Conservation (phyloP, 2,797 vertebrate genomes). For the Enteromius trimaculatus region DNA sequence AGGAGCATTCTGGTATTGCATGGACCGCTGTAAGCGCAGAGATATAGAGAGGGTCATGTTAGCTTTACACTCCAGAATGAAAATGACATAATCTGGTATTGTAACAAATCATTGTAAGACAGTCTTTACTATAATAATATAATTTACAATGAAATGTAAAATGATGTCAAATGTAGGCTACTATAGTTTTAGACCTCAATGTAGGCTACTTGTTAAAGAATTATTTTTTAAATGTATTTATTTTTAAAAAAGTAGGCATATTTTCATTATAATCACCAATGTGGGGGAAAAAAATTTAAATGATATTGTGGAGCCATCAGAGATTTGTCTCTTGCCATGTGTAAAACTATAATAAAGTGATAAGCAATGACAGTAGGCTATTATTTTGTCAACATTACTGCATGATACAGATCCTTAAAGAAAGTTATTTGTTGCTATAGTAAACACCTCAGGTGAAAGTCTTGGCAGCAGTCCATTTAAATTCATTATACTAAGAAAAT, state of each 20-base stretch:
- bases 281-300: not conserved
- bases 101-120: not conserved
- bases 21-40: conserved; percentile 33
- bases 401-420: not conserved
- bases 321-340: not conserved
- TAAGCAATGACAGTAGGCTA: not conserved
- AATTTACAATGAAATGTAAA: not conserved
- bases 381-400: not conserved
- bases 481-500: not conserved
- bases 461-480: not conserved
- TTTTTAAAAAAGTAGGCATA: not conserved
- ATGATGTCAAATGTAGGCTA: not conserved
- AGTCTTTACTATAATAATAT: not conserved
- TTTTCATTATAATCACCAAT: not conserved
- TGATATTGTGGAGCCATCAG: not conserved
- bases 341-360: not conserved
- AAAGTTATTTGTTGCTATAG: not conserved
- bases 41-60: conserved; percentile 3
- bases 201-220: not conserved
- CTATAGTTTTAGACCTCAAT: not conserved
- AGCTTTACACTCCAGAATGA: conserved; percentile 6
- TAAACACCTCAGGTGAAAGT: not conserved
- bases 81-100: not conserved
- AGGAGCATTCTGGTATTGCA: conserved; percentile 52
- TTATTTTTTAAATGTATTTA: not conserved